Evolutionary conservation across 2,113 vertebrate species (phyloP), one percentile per base, ranked within the genome.

Genomic region (Hydropotes inermis): DNA sequence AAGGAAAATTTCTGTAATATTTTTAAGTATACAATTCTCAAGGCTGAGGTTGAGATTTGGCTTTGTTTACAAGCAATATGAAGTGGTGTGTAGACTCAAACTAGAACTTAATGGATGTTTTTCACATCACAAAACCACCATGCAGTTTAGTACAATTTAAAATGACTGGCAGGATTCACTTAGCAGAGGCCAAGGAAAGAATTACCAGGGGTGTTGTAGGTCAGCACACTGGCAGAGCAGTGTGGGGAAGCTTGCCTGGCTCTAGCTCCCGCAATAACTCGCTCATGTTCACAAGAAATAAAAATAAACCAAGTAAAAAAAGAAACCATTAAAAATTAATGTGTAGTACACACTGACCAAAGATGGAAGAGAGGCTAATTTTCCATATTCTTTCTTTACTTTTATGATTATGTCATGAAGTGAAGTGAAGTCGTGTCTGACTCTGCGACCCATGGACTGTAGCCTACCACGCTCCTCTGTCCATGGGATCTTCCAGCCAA

Each of bases 111-210:
- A 96, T 61, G 97, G 96, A 98, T 97, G 89, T 33, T 96, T 98
- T 97, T 97, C 95, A 97, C 39, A 98, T 97, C 94, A 96, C 95
- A 97, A 98, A 98, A 98, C 57, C 58, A 86, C 79, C 97, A 93
- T 54, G 85, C 14, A 94, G 57, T 96, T 97, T 98, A 97, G 97
- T 98, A 98, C 85, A 89, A 70, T 95, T 98, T 94, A 97, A 96
- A 98, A 98, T 97, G 97, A 98, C 17, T 98, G 98, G 97, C 98
- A 99, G 97, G 30, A 95, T 98, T 91, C 95, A 74, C 95, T 98
- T 97, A 98, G 82, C 88, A 98, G 82, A 98, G 96, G 93, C 97
- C 96, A 98, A 97, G 25, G 78, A 98, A 98, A 97, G 61, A 98
- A 98, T 97, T 92, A 96, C 76, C 97, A 98, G 93, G 93, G 84